A percentile compares a stretch with the other conserved stretches of the same genome.
Conservation (phyloP, 2,888 invertebrate genomes). For the Sarcophaga subvicina region DNA sequence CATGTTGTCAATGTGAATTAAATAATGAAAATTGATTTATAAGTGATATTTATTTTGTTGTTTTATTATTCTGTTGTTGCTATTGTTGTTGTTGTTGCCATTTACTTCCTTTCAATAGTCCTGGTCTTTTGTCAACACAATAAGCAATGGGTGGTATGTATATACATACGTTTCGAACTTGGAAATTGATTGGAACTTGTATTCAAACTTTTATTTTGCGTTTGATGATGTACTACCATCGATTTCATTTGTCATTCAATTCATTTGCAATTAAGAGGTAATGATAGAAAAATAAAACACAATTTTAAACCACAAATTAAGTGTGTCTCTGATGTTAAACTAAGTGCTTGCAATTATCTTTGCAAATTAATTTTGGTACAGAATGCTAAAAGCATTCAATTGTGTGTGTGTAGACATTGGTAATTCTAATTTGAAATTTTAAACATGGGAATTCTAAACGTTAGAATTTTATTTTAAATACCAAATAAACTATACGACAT, state of each 20-base stretch:
- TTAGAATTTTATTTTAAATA: too few species aligned
- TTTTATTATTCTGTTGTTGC: not conserved
- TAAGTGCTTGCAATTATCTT: not conserved
- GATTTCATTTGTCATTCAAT: conserved; percentile 23
- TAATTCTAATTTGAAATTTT: not conserved
- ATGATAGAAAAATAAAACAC: not conserved
- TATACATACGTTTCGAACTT: not conserved
- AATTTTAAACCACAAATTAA: not conserved
- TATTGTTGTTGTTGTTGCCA: not conserved
- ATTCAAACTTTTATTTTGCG: conserved; percentile 6
- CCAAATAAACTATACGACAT: too few species aligned
- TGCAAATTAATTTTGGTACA: not conserved
- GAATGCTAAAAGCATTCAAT: not conserved
- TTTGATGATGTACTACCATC: not conserved
- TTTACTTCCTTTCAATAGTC: not conserved
- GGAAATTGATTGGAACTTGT: conserved; percentile 7
- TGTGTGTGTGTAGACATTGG: not conserved
- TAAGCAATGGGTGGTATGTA: not conserved
- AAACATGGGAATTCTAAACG: not conserved
- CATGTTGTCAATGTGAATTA: conserved; percentile 61
- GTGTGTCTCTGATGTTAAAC: not conserved
- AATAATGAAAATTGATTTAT: conserved; percentile 66
- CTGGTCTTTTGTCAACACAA: conserved; percentile 8
- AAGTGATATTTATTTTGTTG: conserved; percentile 50
- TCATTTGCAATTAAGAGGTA: not conserved